Evolutionary conservation across 2,797 vertebrate species (phyloP), one percentile per base, ranked within the genome.

Genomic region (Tadarida brasiliensis): DNA sequence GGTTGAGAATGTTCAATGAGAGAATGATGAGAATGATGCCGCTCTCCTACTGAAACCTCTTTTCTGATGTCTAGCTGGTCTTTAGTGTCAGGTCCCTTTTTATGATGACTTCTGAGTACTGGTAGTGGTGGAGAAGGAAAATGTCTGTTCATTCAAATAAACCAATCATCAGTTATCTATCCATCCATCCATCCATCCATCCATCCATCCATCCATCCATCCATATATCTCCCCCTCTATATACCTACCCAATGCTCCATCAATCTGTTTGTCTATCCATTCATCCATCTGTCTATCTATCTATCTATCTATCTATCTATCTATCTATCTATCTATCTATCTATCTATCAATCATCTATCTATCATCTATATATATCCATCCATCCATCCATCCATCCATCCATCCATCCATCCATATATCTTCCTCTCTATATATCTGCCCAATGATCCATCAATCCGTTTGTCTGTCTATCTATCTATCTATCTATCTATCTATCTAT

Each of bases 41-140:
- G 47, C 28, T 77, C n/a, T 86, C 49, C 17, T 12, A 19, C 7
- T 20, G 16, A 76, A 63, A 80, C 73, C 51, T 87, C 39, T 88
- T 22, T 71, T 67, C 47, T 56, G 15, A n/a, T 44, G 73, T 70
- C 91, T 30, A 76, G 74, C 57, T 76, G n/a, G 56, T 83, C 17
- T 73, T 24, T 30, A 5, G 3, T 44, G 2, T 61, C 81, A 47
- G 71, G 56, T 73, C 35, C 54, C 17, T 47, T 94, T 76, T 90
- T 20, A 30, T 39, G 35, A 87, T 84, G 57, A 59, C 35, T 92
- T 85, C 63, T 78, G 59, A 77, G 9, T 33, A 9, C 11, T 35
- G 26, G 20, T 83, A 26, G 59, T 87, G 33, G 54, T 83, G 17
- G 35, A 85, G 59, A 95, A 87, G 77, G 49, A 81, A 91, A 73